Evolutionary conservation across 2,888 invertebrate genomes (phyloP).

Genomic region (Limulus polyphemus): DNA sequence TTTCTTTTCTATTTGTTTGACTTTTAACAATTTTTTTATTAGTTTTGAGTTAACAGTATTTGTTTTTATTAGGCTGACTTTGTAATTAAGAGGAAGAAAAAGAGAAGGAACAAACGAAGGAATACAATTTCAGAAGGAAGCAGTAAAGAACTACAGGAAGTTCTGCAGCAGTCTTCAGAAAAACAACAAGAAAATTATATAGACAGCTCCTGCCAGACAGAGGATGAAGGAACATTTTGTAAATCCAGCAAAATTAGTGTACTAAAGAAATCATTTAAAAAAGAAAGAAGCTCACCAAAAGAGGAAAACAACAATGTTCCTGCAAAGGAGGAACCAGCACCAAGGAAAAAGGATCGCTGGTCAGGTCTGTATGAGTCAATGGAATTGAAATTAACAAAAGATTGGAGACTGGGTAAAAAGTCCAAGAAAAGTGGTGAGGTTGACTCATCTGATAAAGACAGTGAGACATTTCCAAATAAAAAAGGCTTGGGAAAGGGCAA

Average conservation of each 20-base stretch:
- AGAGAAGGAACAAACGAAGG: constrained; percentile 36
- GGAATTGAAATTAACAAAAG: constrained; percentile 1
- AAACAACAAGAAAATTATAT: neutral
- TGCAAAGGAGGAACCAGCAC: neutral
- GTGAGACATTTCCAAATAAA: neutral
- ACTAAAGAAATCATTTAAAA: constrained; percentile 3
- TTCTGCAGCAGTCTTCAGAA: too few species aligned
- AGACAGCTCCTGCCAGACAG: neutral
- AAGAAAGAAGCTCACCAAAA: neutral
- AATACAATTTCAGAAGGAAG: constrained; percentile 75
- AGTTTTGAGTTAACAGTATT: too few species aligned
- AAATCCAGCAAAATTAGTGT: constrained; percentile 8
- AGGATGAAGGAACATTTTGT: constrained; percentile 11
- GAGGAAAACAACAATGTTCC: constrained; percentile 3
- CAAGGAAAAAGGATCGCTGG: neutral
- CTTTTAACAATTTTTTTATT: too few species aligned
- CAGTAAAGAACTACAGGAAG: constrained; percentile 14
- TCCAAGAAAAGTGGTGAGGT: neutral
- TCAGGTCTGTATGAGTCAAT: neutral
- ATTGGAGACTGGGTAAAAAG: neutral
- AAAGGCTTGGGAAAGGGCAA: constrained; percentile 13
- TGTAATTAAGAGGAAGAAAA: constrained; percentile 22
- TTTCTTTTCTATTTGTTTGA: too few species aligned
- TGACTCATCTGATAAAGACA: neutral
- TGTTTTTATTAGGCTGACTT: constrained; percentile 19